Evolutionary conservation across 1,140 invertebrate species (phyloP), one percentile per base, ranked within the genome.

Genomic region (Steinernema khuongi): DNA sequence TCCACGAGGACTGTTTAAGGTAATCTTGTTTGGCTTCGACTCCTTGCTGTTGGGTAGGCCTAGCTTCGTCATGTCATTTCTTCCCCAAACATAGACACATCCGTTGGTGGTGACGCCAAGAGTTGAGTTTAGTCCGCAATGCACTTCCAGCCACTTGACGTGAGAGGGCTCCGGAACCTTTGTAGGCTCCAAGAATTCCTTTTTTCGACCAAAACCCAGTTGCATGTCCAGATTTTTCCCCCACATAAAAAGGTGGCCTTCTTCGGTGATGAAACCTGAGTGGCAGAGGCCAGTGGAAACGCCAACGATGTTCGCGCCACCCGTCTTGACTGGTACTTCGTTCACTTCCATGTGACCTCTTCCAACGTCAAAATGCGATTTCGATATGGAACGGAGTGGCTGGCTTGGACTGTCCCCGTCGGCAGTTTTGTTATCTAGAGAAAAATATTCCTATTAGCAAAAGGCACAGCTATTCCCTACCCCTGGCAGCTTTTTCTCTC

Each of bases 21-120:
- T 60, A 60, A 60, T 60, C 19, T 22, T 60, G 50, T 60, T 60
- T 4, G 50, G 50, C 50, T 60, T 60, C 50, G 50, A 60, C 50
- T 60, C 50, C 19, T 60, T 60, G 50, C 50, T 60, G 50, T 60
- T 60, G 14, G 50, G 50, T 4, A 60, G 19, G 14, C 50, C 50
- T 7, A 60, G 50, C 22, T 60, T 60, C 50, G 50, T 60, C 19
- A 14, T 7, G 50, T 60, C 50, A 22, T 60, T 60, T 60, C 50
- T 60, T 60, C 50, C 50, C 50, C 50, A 60, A 7, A 60, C 50
- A 26, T 60, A 60, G 50, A 60, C 50, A 22, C 50, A 60, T 17
- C 50, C 50, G 26, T 60, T 60, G 4, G 50, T 60, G 50, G 50
- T 60, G 19, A 60, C 22, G 14, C 50, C 50, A 7, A 60, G 4